These are phyloP conservation scores for Trematomus loennbergii DNA, from an alignment of 2,113 vertebrate genomes.

Conservation along the genomic window DNA sequence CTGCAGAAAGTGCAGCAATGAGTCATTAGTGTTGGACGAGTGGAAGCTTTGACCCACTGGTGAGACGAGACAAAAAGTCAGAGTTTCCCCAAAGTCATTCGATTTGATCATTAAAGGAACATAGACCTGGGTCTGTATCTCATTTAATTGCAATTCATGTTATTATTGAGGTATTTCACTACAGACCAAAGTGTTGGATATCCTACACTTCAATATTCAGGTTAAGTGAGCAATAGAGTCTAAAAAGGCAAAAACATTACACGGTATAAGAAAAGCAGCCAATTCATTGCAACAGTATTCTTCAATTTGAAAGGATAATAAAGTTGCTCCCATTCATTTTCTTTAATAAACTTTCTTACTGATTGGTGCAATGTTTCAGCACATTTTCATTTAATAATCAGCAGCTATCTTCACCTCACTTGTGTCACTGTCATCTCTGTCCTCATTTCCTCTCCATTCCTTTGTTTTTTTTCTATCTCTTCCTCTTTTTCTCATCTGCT, in stretches of 20 bases:
- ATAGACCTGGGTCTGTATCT: neutral
- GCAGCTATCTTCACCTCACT: neutral
- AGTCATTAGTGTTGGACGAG: neutral
- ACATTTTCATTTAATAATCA: neutral
- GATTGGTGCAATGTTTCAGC: neutral
- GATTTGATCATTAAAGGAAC: neutral
- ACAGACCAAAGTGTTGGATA: neutral
- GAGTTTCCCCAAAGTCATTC: neutral
- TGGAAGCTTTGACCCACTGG: neutral
- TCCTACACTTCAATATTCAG: neutral
- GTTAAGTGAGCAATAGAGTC: neutral
- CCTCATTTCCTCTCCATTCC: slow-evolving; percentile 31
- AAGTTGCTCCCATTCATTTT: neutral
- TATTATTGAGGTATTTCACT: neutral
- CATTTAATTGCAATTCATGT: neutral
- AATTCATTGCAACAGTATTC: neutral
- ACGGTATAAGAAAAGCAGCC: neutral
- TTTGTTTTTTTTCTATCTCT: slow-evolving; percentile 39
- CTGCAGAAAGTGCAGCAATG: neutral
- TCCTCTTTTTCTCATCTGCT: slow-evolving; percentile 45
- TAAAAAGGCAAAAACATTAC: neutral
- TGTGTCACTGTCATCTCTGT: neutral
- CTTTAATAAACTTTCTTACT: no score
- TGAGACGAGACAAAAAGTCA: neutral
- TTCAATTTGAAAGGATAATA: no score